These are phyloP conservation scores for Trissolcus japonicus DNA, from an alignment of 2,888 invertebrate genomes.

Conservation along the genomic window DNA sequence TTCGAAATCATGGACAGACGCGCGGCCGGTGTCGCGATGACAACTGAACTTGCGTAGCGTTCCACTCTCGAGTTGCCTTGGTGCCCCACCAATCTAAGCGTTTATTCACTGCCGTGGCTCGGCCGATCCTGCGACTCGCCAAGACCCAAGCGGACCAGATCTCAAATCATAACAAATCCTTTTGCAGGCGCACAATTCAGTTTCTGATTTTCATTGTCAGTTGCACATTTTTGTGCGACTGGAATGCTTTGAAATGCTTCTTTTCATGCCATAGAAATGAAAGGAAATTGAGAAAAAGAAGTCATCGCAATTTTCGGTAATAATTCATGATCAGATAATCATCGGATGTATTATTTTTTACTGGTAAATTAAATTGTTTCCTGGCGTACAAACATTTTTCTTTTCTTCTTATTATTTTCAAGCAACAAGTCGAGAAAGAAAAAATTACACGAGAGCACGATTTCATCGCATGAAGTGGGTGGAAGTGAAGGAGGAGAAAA, in stretches of 20 bases:
- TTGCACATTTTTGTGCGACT: too few relatives aligned
- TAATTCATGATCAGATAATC: neutral
- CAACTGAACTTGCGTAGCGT: conserved; percentile 66
- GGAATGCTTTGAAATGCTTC: too few relatives aligned
- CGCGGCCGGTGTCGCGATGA: conserved; percentile 67
- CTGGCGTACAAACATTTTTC: neutral
- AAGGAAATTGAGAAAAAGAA: too few relatives aligned
- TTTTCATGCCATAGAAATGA: too few relatives aligned
- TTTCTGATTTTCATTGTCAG: neutral
- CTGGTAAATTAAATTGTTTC: neutral
- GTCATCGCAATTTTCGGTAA: conserved; percentile 1
- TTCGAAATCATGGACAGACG: conserved; percentile 52
- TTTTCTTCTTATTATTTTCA: neutral
- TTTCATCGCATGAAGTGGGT: conserved; percentile 11
- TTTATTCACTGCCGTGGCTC: conserved; percentile 25
- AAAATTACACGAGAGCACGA: conserved; percentile 9
- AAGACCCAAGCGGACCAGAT: conserved; percentile 1
- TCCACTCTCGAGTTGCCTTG: conserved; percentile 43
- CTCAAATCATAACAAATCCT: neutral
- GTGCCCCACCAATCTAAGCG: conserved; percentile 39
- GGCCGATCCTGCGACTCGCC: conserved; percentile 1
- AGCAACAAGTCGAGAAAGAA: neutral
- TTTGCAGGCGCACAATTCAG: neutral
- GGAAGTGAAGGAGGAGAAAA: conserved; percentile 21
- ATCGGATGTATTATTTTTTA: neutral